Evolutionary conservation across 1,140 invertebrate species (phyloP).

Genomic region (Himalopsyche phryganea): DNA sequence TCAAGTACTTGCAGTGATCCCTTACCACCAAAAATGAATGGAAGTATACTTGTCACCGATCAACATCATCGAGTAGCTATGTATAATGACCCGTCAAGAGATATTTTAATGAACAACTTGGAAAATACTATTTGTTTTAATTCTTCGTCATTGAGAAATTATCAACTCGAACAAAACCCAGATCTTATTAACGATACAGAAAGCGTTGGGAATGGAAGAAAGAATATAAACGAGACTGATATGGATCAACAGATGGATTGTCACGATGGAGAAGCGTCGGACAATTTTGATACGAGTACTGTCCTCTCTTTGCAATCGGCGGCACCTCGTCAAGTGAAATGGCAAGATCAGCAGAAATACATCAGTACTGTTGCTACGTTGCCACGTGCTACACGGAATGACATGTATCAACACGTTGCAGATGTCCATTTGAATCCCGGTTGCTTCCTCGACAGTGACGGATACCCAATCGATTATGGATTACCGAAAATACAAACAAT

Average conservation of each 20-base stretch:
- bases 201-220: conserved; percentile 60
- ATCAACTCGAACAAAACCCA: conserved; percentile 65
- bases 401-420: conserved; percentile 58
- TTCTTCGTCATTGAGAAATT: conserved; percentile 46
- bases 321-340: conserved; percentile 49
- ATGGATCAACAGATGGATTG: conserved; percentile 37
- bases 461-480: conserved; percentile 76
- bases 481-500: conserved; percentile 62
- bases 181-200: conserved; percentile 74
- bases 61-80: conserved; percentile 46
- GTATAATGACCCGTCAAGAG: conserved; percentile 40
- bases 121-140: conserved; percentile 29
- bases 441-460: conserved; percentile 68
- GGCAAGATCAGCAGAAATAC: conserved; percentile 45
- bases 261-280: conserved; percentile 26
- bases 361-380: conserved; percentile 45
- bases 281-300: conserved; percentile 31
- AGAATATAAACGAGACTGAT: conserved; percentile 50
- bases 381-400: conserved; percentile 47
- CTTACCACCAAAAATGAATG: conserved; percentile 42
- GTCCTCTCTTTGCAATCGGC: conserved; percentile 30
- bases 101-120: conserved; percentile 33
- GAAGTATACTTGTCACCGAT: conserved; percentile 48
- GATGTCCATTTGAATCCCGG: conserved; percentile 66
- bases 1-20: conserved; percentile 37